A percentile compares a stretch with the other conserved stretches of the same genome.
phyloP scores from a whole-genome alignment of 1,140 invertebrate species.

The Drosophila erecta region DNA sequence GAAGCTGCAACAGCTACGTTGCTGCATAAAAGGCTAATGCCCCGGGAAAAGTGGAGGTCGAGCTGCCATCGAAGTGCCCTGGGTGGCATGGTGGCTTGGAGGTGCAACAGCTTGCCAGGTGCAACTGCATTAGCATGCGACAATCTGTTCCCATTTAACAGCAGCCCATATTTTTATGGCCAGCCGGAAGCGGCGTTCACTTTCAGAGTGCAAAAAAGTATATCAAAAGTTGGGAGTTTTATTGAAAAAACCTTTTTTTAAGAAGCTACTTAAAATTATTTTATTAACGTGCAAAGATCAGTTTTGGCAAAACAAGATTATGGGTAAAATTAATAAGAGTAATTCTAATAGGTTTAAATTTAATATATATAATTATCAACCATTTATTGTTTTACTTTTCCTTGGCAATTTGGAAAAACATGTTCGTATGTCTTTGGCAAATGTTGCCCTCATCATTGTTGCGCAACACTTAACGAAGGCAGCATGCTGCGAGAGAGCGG shows the following conservation, averaged over 20 bases:
- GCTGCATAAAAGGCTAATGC: constrained; percentile 55
- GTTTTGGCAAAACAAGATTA: too few relatives aligned
- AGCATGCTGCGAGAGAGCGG: constrained; percentile 9
- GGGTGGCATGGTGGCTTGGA: constrained; percentile 17
- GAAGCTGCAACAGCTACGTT: constrained; percentile 14
- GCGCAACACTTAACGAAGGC: constrained; percentile 53
- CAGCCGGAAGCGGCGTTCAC: not conserved
- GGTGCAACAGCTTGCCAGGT: constrained; percentile 58
- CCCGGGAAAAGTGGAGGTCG: constrained; percentile 26
- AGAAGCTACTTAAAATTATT: too few relatives aligned
- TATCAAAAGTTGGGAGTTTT: not conserved
- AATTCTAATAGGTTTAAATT: too few relatives aligned
- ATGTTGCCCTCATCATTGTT: constrained; percentile 19
- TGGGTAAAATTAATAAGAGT: too few relatives aligned
- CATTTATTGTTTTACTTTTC: not conserved
- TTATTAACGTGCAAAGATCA: too few relatives aligned
- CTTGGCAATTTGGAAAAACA: not conserved
- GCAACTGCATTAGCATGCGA: constrained; percentile 23
- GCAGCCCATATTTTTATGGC: not conserved
- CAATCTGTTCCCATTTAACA: constrained; percentile 43
- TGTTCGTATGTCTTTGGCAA: not conserved
- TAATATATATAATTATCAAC: too few relatives aligned
- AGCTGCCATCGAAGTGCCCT: constrained; percentile 10
- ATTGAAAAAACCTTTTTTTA: too few relatives aligned
- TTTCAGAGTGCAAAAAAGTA: not conserved